Evolutionary conservation across 2,888 invertebrate genomes (phyloP).

Genomic region (Euplagia quadripunctaria): DNA sequence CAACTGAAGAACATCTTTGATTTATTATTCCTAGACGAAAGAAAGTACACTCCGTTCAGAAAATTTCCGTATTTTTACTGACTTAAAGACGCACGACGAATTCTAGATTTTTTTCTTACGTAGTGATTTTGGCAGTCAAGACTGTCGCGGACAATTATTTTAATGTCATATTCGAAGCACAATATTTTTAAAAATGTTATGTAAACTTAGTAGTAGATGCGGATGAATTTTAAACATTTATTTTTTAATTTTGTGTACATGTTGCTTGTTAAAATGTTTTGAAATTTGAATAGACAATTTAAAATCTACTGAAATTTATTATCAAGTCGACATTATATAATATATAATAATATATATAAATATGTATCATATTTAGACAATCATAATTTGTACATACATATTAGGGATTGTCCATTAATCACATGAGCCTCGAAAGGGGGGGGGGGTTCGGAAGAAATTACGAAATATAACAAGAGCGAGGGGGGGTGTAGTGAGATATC

Average conservation of each 20-base stretch:
- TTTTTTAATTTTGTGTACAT: neutral
- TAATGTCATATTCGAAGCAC: neutral
- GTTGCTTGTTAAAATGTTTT: neutral
- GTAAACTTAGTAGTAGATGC: neutral
- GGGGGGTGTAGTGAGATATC: no score
- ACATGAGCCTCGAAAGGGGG: no score
- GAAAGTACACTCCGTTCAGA: neutral
- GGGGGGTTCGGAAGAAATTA: no score
- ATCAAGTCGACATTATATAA: no score
- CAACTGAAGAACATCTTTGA: slow-evolving; percentile 5
- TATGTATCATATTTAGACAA: no score
- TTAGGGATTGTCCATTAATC: no score
- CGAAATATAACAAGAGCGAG: no score
- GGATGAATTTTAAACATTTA: neutral
- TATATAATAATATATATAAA: no score
- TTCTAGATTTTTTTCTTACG: neutral
- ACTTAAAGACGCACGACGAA: neutral
- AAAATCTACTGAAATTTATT: no score
- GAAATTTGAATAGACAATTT: neutral
- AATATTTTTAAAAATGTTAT: neutral
- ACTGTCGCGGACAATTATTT: slow-evolving; percentile 7
- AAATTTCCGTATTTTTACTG: neutral
- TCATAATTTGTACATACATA: no score
- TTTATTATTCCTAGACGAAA: slow-evolving; percentile 16
- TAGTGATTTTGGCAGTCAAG: slow-evolving; percentile 8